phyloP scores from a whole-genome alignment of 2,797 vertebrate genomes.

The Myripristis murdjan region DNA sequence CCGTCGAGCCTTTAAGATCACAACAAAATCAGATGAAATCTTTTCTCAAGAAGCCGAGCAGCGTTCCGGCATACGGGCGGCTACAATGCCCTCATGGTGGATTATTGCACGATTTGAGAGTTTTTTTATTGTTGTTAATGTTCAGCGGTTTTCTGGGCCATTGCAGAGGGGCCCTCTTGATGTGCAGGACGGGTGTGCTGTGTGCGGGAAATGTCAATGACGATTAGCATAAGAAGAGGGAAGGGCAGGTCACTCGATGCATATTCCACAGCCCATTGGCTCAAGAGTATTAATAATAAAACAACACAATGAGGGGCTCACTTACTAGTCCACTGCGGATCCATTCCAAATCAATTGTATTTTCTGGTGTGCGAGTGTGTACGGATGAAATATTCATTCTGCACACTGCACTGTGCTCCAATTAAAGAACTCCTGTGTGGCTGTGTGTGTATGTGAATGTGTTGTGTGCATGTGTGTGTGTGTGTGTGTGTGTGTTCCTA shows the following conservation, averaged over 20 bases:
- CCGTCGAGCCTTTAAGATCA: slow-evolving; percentile 57
- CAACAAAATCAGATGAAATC: slow-evolving; percentile 27
- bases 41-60: slow-evolving; percentile 43
- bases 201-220: slow-evolving; percentile 77
- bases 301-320: slow-evolving; percentile 71
- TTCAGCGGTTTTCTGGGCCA: slow-evolving; percentile 68
- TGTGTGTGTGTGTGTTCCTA: slow-evolving; percentile 10
- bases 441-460: slow-evolving; percentile 15
- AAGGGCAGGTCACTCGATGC: slow-evolving; percentile 77
- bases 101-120: slow-evolving; percentile 58
- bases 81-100: slow-evolving; percentile 51
- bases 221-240: slow-evolving; percentile 82
- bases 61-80: slow-evolving; percentile 19
- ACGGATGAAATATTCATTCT: slow-evolving; percentile 65
- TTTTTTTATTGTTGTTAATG: slow-evolving; percentile 69
- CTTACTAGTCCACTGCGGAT: slow-evolving; percentile 54
- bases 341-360: slow-evolving; percentile 60
- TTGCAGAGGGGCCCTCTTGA: slow-evolving; percentile 53
- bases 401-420: slow-evolving; percentile 55
- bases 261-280: slow-evolving; percentile 79
- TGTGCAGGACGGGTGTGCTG: slow-evolving; percentile 24
- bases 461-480: slow-evolving; percentile 22
- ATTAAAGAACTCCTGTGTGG: slow-evolving; percentile 59
- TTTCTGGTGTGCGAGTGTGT: slow-evolving; percentile 27
- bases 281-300: slow-evolving; percentile 81